These are phyloP conservation scores for Trichogramma pretiosum DNA, from an alignment of 1,140 invertebrate species.

Conservation along the genomic window DNA sequence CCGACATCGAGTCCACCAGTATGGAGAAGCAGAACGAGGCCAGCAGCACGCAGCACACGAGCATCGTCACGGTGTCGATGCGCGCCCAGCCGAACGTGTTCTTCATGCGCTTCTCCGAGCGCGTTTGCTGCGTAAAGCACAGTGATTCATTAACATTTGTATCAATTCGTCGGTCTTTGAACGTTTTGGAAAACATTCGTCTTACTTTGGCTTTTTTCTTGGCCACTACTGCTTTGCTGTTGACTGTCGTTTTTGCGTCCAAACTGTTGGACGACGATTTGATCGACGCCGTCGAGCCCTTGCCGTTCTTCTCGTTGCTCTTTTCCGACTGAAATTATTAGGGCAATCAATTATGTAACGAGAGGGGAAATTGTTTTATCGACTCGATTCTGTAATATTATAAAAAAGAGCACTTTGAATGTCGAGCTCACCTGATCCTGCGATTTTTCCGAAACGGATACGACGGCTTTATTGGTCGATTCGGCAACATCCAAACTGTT, in stretches of 20 bases:
- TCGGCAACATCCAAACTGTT: conserved; percentile 2
- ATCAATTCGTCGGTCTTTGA: not conserved
- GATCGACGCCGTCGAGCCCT: conserved; percentile 1
- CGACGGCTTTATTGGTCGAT: no score
- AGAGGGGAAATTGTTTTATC: no score
- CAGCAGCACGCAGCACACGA: conserved; percentile 75
- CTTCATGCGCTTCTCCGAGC: conserved; percentile 57
- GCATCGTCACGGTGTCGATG: conserved; percentile 72
- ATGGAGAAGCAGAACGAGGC: conserved; percentile 76
- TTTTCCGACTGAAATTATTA: conserved; percentile 14
- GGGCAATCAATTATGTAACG: no score
- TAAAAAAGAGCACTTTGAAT: no score
- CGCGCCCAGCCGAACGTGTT: conserved; percentile 90
- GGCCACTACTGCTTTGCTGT: no score
- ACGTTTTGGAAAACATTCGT: not conserved
- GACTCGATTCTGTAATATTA: no score
- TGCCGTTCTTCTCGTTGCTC: conserved; percentile 1
- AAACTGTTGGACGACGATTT: conserved; percentile 5
- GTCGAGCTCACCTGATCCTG: no score
- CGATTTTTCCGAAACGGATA: conserved; percentile 1
- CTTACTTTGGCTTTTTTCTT: not conserved
- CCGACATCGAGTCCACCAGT: conserved; percentile 71
- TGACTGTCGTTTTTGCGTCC: no score
- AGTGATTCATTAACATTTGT: not conserved
- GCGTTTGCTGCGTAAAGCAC: conserved; percentile 33